These are phyloP conservation scores for Aldrovandia affinis DNA, from an alignment of 2,797 vertebrate genomes.

Conservation along the genomic window DNA sequence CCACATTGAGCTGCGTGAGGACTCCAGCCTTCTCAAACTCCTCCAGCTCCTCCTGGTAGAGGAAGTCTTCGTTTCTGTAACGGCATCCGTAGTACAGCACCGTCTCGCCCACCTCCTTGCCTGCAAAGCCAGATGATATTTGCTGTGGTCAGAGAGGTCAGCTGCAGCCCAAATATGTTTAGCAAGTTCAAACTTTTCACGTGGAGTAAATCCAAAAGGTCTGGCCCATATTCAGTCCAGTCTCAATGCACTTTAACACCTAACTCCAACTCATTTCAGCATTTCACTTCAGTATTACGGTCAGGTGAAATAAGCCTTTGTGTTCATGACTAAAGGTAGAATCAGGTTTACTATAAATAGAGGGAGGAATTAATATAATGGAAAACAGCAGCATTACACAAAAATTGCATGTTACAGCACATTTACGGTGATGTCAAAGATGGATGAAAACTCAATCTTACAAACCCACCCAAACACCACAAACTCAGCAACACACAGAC, in stretches of 20 bases:
- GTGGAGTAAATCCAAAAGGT: not conserved
- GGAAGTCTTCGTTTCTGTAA: constrained; percentile 71
- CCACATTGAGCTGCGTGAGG: constrained; percentile 80
- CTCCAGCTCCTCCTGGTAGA: constrained; percentile 76
- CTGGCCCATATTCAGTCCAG: not conserved
- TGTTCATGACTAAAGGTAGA: not conserved
- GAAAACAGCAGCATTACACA: not conserved
- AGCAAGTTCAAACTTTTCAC: not conserved
- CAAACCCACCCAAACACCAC: too few species aligned
- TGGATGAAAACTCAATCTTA: too few species aligned
- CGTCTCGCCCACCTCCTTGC: constrained; percentile 81
- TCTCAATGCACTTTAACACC: not conserved
- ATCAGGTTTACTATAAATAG: not conserved
- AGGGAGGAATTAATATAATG: not conserved
- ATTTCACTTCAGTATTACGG: not conserved
- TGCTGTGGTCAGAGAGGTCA: not conserved
- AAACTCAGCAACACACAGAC: not conserved
- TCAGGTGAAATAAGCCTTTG: not conserved
- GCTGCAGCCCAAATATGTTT: not conserved
- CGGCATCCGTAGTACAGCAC: constrained; percentile 83
- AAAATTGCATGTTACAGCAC: too few species aligned
- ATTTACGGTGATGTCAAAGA: too few species aligned
- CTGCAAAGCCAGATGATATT: constrained; percentile 54
- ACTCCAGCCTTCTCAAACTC: constrained; percentile 67
- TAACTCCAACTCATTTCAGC: not conserved